Percentiles rank a stretch among this genome's conserved stretches.
phyloP scores from a whole-genome alignment of 2,797 vertebrate species.

The Morelia viridis region DNA sequence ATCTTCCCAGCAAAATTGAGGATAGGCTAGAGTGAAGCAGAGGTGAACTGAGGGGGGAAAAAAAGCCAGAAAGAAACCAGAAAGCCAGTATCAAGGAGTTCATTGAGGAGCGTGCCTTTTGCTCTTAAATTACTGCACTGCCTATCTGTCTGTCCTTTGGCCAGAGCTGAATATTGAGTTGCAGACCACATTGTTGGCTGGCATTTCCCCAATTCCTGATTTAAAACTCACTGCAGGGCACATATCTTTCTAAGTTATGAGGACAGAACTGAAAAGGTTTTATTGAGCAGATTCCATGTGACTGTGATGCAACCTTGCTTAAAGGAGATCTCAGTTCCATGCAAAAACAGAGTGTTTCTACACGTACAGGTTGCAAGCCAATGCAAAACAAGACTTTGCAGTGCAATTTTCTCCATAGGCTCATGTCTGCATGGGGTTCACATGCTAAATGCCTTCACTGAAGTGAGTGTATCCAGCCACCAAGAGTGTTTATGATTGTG shows the following conservation, averaged over 20 bases:
- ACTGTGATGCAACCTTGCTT: background rate
- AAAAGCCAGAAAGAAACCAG: background rate
- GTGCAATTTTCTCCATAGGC: too few relatives aligned
- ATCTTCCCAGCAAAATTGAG: background rate
- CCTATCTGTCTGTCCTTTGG: background rate
- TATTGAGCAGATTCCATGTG: background rate
- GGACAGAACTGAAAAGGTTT: background rate
- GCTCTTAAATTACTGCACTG: background rate
- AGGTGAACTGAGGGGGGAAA: background rate
- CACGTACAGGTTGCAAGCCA: too few relatives aligned
- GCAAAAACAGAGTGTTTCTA: too few relatives aligned
- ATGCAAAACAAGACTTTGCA: too few relatives aligned
- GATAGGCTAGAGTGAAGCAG: background rate
- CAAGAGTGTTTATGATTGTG: background rate
- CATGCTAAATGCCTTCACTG: background rate
- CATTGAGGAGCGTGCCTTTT: background rate
- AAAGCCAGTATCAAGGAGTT: background rate
- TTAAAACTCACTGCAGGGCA: background rate
- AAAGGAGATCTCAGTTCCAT: background rate
- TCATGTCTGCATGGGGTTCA: background rate
- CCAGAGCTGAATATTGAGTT: background rate
- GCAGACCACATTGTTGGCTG: background rate
- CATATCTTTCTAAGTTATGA: background rate
- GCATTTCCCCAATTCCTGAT: background rate
- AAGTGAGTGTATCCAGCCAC: background rate